A percentile compares a stretch with the other conserved stretches of the same genome.
Evolutionary conservation across 1,140 invertebrate species (phyloP).

Genomic region (Phthorimaea operculella): DNA sequence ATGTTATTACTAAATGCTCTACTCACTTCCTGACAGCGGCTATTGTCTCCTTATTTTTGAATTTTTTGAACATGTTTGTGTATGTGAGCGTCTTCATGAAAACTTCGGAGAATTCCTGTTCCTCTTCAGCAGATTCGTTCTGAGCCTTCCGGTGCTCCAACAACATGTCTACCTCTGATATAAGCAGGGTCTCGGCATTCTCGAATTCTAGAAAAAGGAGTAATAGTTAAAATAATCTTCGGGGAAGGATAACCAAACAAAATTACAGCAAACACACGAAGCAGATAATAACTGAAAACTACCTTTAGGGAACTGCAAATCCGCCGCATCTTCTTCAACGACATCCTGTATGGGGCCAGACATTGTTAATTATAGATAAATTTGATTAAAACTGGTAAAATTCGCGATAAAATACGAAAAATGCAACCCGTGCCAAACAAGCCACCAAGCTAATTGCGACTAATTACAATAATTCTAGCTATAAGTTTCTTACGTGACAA

Average conservation of each 20-base stretch:
- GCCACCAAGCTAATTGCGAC: no score
- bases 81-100: constrained; percentile 99
- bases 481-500: no score
- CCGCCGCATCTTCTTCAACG: constrained; percentile 86
- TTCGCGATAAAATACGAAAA: no score
- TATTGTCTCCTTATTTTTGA: constrained; percentile 99
- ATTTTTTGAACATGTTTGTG: constrained; percentile 94
- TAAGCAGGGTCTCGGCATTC: constrained; percentile 96
- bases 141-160: constrained; percentile 97
- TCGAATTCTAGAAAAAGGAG: constrained; percentile 89
- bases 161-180: constrained; percentile 98
- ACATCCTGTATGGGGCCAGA: constrained; percentile 68
- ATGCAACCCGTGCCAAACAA: no score
- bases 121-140: constrained; percentile 98
- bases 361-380: constrained; percentile 20
- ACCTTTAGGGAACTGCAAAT: constrained; percentile 90
- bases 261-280: not conserved
- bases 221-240: not conserved
- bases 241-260: not conserved
- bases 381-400: no score
- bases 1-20: not conserved
- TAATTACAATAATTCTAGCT: no score
- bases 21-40: constrained; percentile 88
- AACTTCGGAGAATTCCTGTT: constrained; percentile 98
- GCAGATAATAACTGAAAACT: not conserved